These are phyloP conservation scores for Pseudomyrmex dendroicus DNA, from an alignment of 1,140 invertebrate genomes.

Conservation along the genomic window DNA sequence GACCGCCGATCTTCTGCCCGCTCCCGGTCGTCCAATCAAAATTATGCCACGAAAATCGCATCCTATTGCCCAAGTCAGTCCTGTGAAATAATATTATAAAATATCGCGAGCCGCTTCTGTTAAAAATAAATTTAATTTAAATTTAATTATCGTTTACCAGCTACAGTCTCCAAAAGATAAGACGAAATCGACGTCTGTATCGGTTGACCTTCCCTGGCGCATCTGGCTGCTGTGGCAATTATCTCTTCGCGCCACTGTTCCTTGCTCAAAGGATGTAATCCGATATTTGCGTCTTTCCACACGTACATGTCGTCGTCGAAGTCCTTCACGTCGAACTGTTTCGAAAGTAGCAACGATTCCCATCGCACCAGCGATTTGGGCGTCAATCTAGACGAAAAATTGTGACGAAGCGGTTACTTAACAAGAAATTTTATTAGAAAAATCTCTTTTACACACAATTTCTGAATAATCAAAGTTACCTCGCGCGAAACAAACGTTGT, in stretches of 20 bases:
- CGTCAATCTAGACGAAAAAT: conserved; percentile 67
- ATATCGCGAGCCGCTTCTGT: background rate
- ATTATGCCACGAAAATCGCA: conserved; percentile 85
- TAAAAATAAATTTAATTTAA: conserved; percentile 29
- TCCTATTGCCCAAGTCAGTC: conserved; percentile 80
- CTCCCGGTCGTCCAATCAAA: conserved; percentile 91
- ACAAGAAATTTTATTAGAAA: no score
- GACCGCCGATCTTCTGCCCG: conserved; percentile 91
- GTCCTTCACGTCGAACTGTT: conserved; percentile 54
- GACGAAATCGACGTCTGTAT: conserved; percentile 76
- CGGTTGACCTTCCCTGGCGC: conserved; percentile 80
- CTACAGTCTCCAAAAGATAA: conserved; percentile 76
- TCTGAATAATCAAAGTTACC: conserved; percentile 45
- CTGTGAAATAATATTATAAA: conserved; percentile 59
- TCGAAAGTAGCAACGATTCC: conserved; percentile 75
- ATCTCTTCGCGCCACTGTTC: conserved; percentile 81
- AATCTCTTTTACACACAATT: background rate
- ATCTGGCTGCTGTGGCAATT: conserved; percentile 76
- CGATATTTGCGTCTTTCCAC: conserved; percentile 75
- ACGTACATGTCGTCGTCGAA: conserved; percentile 75
- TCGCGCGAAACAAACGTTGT: conserved; percentile 75
- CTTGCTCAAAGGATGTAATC: conserved; percentile 68
- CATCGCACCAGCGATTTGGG: conserved; percentile 74
- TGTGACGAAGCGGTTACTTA: background rate
- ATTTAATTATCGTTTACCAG: conserved; percentile 65